A percentile compares a stretch with the other conserved stretches of the same genome.
These are phyloP conservation scores for Archilochus colubris DNA, from an alignment of 2,113 vertebrate species.

Conservation along the genomic window DNA sequence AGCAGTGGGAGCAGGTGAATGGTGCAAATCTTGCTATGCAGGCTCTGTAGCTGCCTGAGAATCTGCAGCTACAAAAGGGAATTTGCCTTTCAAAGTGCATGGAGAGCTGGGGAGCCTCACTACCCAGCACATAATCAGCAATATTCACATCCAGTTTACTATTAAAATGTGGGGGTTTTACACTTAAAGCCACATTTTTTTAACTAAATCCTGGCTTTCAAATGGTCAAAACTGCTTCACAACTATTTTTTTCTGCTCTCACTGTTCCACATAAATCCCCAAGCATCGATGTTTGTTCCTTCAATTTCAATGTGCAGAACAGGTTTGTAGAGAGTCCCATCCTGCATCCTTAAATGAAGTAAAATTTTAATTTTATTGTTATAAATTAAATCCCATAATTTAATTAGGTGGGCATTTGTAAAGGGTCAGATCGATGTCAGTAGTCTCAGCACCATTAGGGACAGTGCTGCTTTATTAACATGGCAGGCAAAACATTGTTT, in stretches of 20 bases:
- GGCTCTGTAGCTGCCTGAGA: background rate
- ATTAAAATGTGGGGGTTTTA: background rate
- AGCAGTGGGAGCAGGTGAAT: background rate
- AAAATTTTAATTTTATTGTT: background rate
- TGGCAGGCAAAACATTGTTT: constrained; percentile 15
- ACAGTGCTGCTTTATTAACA: background rate
- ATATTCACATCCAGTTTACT: background rate
- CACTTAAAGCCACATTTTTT: background rate
- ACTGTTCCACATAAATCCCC: background rate
- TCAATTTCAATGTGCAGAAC: background rate
- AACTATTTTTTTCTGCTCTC: background rate
- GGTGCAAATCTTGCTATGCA: rapidly evolving
- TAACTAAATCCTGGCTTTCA: background rate
- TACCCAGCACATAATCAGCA: background rate
- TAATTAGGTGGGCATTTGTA: background rate
- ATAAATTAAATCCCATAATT: constrained; percentile 16
- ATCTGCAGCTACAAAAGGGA: background rate
- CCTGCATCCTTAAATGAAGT: background rate
- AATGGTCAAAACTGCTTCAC: background rate
- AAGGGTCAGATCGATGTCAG: constrained; percentile 4
- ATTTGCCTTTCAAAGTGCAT: background rate
- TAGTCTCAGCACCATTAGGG: background rate
- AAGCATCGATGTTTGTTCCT: background rate
- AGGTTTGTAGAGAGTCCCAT: background rate
- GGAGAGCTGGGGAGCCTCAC: background rate